Evolutionary conservation across 2,113 vertebrate species (phyloP).

Genomic region (Ptychochromis oligacanthus): DNA sequence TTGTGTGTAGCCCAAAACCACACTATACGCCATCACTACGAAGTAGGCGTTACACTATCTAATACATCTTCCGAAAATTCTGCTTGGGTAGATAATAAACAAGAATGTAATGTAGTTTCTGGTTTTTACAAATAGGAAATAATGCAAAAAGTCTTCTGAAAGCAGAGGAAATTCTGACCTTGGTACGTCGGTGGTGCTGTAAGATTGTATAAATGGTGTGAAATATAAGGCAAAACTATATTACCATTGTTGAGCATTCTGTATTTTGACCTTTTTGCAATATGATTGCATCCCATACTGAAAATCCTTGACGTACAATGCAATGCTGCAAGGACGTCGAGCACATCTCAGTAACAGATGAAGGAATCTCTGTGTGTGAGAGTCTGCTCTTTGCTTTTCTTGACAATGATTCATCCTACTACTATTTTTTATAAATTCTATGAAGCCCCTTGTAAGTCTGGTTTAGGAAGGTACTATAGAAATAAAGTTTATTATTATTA

Average conservation of each 20-base stretch:
- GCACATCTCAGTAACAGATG: neutral
- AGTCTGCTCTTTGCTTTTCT: neutral
- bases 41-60: neutral
- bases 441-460: neutral
- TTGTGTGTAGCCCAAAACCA: neutral
- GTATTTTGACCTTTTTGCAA: neutral
- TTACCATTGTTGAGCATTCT: neutral
- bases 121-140: neutral
- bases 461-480: neutral
- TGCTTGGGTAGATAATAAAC: neutral
- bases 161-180: neutral
- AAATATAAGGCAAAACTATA: neutral
- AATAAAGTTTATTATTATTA: neutral
- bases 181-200: neutral
- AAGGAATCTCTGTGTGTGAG: conserved; percentile 2
- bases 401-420: neutral
- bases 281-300: neutral
- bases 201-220: neutral
- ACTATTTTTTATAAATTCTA: neutral
- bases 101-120: neutral
- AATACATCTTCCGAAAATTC: neutral
- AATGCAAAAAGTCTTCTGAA: neutral
- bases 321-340: neutral
- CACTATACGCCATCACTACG: neutral
- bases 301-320: neutral